Conservation (phyloP, 2,888 invertebrate species). For the Dromius quadrimaculatus region DNA sequence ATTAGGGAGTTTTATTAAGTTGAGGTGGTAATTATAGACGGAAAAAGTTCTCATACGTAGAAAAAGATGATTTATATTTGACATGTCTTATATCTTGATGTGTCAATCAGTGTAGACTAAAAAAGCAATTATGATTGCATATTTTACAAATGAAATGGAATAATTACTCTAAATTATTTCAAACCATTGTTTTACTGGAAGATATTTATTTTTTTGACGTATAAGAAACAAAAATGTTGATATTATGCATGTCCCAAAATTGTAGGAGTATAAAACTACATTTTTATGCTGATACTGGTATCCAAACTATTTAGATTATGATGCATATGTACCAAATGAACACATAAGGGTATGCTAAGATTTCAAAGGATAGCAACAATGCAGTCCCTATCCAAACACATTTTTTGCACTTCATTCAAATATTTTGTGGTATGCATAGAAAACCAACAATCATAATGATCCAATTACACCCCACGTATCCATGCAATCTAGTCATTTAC, state of each 20-base stretch:
- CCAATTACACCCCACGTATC: too few relatives aligned
- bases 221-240: slow-evolving; percentile 31
- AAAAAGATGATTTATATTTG: slow-evolving; percentile 32
- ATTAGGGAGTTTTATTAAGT: slow-evolving; percentile 32
- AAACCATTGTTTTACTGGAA: slow-evolving; percentile 23
- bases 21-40: slow-evolving; percentile 36
- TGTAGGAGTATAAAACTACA: slow-evolving; percentile 12
- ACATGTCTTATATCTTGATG: slow-evolving; percentile 19
- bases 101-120: slow-evolving; percentile 2
- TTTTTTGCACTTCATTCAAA: too few relatives aligned
- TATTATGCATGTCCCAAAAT: slow-evolving; percentile 15
- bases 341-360: slow-evolving; percentile 23
- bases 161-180: slow-evolving; percentile 10
- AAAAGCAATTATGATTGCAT: slow-evolving; percentile 2
- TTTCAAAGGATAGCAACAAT: too few relatives aligned
- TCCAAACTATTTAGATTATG: slow-evolving; percentile 25
- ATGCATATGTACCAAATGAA: background rate
- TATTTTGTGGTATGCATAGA: too few relatives aligned
- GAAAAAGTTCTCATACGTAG: background rate
- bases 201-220: slow-evolving; percentile 5
- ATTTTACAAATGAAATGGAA: slow-evolving; percentile 33
- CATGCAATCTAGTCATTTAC: too few relatives aligned
- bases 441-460: too few relatives aligned
- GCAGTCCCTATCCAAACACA: too few relatives aligned
- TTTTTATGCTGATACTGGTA: slow-evolving; percentile 17